Evolutionary conservation across 1,140 invertebrate species (phyloP).

Genomic region (Habropoda laboriosa): DNA sequence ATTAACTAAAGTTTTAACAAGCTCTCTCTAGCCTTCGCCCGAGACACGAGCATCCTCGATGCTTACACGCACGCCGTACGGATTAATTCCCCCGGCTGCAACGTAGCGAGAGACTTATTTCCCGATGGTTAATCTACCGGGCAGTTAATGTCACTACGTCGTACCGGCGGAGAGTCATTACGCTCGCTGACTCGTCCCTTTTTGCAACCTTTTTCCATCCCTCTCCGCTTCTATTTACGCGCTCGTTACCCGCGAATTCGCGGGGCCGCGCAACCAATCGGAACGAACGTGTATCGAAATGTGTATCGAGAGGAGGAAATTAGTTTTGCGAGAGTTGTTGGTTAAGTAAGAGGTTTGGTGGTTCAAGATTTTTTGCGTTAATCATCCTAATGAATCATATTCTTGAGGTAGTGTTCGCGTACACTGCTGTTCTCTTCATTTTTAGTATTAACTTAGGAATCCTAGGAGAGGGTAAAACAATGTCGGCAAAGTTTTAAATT

Average conservation of each 20-base stretch:
- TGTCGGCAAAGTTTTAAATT: too few relatives aligned
- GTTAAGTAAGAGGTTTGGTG: not conserved
- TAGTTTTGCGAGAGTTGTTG: not conserved
- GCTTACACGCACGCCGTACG: constrained; percentile 15
- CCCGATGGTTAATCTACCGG: constrained; percentile 38
- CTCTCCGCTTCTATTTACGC: not conserved
- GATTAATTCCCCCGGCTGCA: constrained; percentile 30
- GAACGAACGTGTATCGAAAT: not conserved
- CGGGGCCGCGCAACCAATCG: not conserved
- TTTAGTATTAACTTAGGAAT: too few relatives aligned
- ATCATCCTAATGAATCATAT: too few relatives aligned
- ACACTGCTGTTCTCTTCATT: too few relatives aligned
- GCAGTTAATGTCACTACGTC: constrained; percentile 30
- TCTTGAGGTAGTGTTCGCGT: too few relatives aligned
- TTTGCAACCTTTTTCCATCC: not conserved
- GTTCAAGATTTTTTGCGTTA: too few relatives aligned
- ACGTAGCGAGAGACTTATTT: constrained; percentile 17
- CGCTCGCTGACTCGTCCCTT: not conserved
- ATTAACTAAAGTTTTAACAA: constrained; percentile 79
- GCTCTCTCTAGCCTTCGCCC: constrained; percentile 54
- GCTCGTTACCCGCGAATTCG: constrained; percentile 20
- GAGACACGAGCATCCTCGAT: not conserved
- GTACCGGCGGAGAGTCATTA: constrained; percentile 19
- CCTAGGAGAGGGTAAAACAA: too few relatives aligned
- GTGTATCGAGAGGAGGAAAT: not conserved